Conservation (phyloP, 2,113 vertebrate genomes). For the Rhizomys pruinosus region DNA sequence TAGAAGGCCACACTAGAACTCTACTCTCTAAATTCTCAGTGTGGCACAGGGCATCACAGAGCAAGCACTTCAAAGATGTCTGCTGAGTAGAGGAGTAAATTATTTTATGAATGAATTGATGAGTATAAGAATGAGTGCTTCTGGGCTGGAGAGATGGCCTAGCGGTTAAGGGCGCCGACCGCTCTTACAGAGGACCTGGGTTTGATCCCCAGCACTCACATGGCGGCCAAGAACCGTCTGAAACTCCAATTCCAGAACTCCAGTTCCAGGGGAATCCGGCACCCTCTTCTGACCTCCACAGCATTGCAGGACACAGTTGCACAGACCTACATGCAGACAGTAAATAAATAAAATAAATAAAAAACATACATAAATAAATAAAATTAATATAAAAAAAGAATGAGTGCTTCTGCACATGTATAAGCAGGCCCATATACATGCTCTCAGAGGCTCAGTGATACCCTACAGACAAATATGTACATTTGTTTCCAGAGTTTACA, state of each 20-base stretch:
- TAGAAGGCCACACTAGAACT: neutral
- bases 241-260: no score
- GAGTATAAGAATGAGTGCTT: neutral
- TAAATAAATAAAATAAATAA: no score
- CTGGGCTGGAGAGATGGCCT: no score
- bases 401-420: constrained; percentile 10
- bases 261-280: no score
- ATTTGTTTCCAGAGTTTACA: neutral
- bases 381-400: neutral
- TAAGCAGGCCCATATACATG: neutral
- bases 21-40: neutral
- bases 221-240: no score
- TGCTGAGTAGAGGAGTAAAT: neutral
- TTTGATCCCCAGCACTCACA: no score
- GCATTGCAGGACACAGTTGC: no score
- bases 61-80: neutral
- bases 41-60: neutral
- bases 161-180: no score
- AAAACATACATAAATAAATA: no score
- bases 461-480: neutral
- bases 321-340: no score
- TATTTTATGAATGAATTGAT: neutral
- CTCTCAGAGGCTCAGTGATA: constrained; percentile 11
- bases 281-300: no score
- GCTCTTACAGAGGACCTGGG: no score